A percentile compares a stretch with the other conserved stretches of the same genome.
These are phyloP conservation scores for Trinorchestia longiramus DNA, from an alignment of 1,140 invertebrate species.

Conservation along the genomic window DNA sequence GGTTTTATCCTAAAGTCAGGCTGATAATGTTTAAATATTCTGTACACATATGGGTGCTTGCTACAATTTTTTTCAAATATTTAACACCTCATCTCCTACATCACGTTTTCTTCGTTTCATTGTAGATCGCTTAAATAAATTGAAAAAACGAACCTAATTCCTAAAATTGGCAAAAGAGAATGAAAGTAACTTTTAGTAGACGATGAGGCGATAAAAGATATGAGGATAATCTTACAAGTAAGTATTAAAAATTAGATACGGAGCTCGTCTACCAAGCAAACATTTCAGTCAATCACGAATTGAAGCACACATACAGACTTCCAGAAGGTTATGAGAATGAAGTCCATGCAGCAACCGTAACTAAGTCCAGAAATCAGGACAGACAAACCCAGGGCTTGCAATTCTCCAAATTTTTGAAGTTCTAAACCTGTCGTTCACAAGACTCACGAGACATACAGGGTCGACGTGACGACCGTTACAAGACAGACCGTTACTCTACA, in stretches of 20 bases:
- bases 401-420: neutral
- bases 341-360: neutral
- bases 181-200: neutral
- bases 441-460: no score
- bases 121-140: neutral
- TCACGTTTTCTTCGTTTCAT: neutral
- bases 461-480: no score
- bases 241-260: neutral
- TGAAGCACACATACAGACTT: neutral
- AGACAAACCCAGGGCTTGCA: neutral
- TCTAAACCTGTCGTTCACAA: neutral
- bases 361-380: neutral
- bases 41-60: no score
- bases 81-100: no score
- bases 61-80: no score
- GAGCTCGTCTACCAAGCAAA: neutral
- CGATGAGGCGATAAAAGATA: neutral
- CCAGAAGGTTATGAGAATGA: neutral
- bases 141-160: neutral
- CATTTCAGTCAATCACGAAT: neutral
- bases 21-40: no score
- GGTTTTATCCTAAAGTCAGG: no score
- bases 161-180: neutral
- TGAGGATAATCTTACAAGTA: neutral
- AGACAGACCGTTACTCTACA: no score